Base-by-base conservation (phyloP, 2,113 vertebrate genomes). In the Labeo rohita region DNA sequence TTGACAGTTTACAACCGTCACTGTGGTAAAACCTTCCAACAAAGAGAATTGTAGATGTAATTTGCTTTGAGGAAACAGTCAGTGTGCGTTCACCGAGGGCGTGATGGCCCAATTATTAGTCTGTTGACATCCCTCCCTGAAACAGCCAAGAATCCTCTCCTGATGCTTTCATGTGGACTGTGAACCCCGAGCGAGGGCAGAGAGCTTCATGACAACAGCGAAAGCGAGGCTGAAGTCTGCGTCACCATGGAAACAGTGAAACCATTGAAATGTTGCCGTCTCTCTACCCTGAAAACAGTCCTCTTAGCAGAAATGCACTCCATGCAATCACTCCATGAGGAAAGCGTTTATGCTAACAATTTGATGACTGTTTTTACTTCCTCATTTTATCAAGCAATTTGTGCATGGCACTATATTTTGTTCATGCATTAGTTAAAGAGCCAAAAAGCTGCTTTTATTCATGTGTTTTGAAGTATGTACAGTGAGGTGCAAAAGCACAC, bases 231-330 rank as follows among this genome's bases (percentile, higher is more conserved):
- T 86, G 82, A 90, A 91, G 68, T 86, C 87, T 83, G 77, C 78
- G 87, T 92, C 88, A 66, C 91, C 89, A 92, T 92, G 91, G 92
- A 88, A 91, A 92, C 90, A 88, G 85, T 83, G 89, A 89, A 89
- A 92, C 82, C 90, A 87, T 77, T 84, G 79, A 87, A 80, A 89
- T 63, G 84, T 80, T 90, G 84, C 80, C 81, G 85, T 90, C 84
- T 85, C 84, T 70, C 61, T 85, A 74, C 80, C 82, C 85, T 68
- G 76, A 61, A 81, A 66, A 70, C 70, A 80, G 54, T 86, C 80
- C 70, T 89, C 36, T 86, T 66, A 66, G 84, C 87, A 83, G 73
- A 83, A 85, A 85, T 80, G 85, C 73, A 87, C 85, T 75, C 80
- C 76, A 75, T 81, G 39, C 66, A 80, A 87, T 45, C 84, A 45